Evolutionary conservation across 2,888 invertebrate genomes (phyloP).

Genomic region (Camponotus fellah): DNA sequence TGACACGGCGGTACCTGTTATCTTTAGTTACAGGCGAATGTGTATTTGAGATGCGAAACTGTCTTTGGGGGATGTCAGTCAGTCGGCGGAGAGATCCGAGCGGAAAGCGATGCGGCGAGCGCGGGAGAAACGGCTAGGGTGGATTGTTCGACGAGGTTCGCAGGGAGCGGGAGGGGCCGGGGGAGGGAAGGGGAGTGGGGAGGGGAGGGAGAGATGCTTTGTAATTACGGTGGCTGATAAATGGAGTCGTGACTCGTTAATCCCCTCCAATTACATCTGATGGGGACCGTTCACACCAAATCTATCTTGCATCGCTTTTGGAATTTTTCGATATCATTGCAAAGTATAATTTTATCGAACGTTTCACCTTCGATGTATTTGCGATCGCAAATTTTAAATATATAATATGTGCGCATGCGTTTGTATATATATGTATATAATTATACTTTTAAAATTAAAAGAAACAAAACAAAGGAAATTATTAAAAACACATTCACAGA

Average conservation of each 20-base stretch:
- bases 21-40: conserved; percentile 83
- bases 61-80: conserved; percentile 84
- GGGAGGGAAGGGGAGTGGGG: too few species aligned
- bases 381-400: neutral
- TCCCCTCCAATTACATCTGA: conserved; percentile 84
- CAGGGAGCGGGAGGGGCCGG: too few species aligned
- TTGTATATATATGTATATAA: too few species aligned
- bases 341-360: conserved; percentile 10
- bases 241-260: conserved; percentile 85
- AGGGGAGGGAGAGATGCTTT: conserved; percentile 78
- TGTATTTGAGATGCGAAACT: conserved; percentile 82
- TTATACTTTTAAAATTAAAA: too few species aligned
- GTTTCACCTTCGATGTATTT: neutral
- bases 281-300: conserved; percentile 80
- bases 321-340: conserved; percentile 58
- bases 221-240: conserved; percentile 85
- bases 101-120: conserved; percentile 75
- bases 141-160: conserved; percentile 63
- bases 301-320: conserved; percentile 77
- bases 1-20: conserved; percentile 83
- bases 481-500: too few species aligned
- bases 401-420: neutral
- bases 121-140: conserved; percentile 67
- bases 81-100: conserved; percentile 72
- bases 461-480: too few species aligned